Conservation (phyloP, 2,888 invertebrate genomes). For the Saturnia japonica region DNA sequence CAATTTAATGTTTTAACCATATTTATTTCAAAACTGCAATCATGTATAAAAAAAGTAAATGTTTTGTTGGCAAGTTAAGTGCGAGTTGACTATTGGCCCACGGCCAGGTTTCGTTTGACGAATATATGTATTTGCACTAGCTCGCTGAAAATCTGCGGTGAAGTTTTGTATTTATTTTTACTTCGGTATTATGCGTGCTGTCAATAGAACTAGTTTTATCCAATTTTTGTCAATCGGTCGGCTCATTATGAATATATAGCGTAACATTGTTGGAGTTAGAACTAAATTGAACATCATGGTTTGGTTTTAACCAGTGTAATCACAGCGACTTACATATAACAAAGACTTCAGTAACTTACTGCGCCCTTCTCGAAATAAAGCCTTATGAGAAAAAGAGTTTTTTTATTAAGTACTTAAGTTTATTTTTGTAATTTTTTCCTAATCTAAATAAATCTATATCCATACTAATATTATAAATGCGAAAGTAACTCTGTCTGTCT, state of each 20-base stretch:
- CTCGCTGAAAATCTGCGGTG: constrained; percentile 22
- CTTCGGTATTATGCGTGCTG: not conserved
- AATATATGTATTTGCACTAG: constrained; percentile 68
- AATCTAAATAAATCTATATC: no score
- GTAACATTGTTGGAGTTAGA: not conserved
- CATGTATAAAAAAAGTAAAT: constrained; percentile 24
- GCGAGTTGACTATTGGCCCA: constrained; percentile 46
- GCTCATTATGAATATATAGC: not conserved
- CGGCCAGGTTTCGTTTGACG: constrained; percentile 58
- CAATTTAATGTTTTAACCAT: not conserved
- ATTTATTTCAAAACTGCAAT: not conserved
- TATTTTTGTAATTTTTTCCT: no score
- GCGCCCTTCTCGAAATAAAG: no score
- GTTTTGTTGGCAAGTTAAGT: constrained; percentile 43
- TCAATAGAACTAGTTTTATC: not conserved
- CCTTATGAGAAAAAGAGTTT: no score
- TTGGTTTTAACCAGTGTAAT: no score
- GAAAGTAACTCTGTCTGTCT: no score
- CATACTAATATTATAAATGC: no score
- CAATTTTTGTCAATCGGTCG: not conserved
- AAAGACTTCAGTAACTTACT: no score
- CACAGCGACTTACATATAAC: no score
- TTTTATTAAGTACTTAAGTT: no score
- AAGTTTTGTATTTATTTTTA: constrained; percentile 5
- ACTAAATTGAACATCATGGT: no score